These are phyloP conservation scores for Aleadryas rufinucha DNA, from an alignment of 2,113 vertebrate species.

Conservation along the genomic window DNA sequence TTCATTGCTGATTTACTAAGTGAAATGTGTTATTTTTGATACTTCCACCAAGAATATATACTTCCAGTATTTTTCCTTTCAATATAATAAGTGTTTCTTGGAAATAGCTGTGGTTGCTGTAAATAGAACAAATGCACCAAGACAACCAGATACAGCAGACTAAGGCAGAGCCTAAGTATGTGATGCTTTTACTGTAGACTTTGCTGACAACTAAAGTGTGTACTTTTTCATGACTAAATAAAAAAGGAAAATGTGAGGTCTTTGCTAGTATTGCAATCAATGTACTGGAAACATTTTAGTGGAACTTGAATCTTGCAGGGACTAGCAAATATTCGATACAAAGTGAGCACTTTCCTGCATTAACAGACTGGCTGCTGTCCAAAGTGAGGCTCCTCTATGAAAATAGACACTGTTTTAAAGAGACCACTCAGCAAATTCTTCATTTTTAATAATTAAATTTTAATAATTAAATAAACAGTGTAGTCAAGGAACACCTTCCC, in stretches of 20 bases:
- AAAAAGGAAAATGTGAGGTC: background rate
- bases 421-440: background rate
- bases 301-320: background rate
- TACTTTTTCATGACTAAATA: background rate
- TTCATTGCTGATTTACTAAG: background rate
- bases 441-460: background rate
- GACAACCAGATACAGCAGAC: background rate
- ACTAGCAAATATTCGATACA: background rate
- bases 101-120: background rate
- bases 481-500: background rate
- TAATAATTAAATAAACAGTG: background rate
- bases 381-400: background rate
- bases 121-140: background rate
- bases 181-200: background rate
- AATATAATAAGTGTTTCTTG: background rate
- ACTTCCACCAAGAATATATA: background rate
- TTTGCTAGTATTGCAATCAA: background rate
- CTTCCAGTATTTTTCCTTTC: background rate
- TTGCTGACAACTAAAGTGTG: background rate
- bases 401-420: background rate
- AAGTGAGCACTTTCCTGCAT: conserved; percentile 4
- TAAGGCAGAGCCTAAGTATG: background rate
- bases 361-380: background rate
- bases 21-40: background rate
- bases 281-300: background rate